These are phyloP conservation scores for Calliopum simillimum DNA, from an alignment of 2,888 invertebrate species.

Conservation along the genomic window DNA sequence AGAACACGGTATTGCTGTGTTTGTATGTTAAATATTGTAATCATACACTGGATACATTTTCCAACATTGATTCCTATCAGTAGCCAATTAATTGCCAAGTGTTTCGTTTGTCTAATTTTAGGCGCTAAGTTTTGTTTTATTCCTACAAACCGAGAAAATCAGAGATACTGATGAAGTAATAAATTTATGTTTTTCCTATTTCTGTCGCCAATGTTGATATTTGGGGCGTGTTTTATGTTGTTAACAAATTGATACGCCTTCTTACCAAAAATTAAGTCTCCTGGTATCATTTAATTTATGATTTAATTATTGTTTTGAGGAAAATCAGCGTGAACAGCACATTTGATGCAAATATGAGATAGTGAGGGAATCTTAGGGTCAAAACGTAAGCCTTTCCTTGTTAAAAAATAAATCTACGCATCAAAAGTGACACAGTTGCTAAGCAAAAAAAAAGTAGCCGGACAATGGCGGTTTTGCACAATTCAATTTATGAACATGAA, in stretches of 20 bases:
- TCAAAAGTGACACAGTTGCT: too few species aligned
- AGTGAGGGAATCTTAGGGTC: background rate
- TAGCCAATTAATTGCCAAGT: conserved; percentile 31
- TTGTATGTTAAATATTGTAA: too few species aligned
- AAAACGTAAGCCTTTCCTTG: too few species aligned
- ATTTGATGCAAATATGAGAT: background rate
- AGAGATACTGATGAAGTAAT: conserved; percentile 13
- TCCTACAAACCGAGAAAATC: background rate
- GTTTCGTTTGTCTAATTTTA: conserved; percentile 17
- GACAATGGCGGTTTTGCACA: too few species aligned
- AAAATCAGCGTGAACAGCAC: background rate
- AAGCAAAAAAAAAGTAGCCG: too few species aligned
- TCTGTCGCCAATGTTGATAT: background rate
- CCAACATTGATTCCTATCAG: conserved; percentile 12
- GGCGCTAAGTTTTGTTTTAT: conserved; percentile 9
- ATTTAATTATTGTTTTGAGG: conserved; percentile 29
- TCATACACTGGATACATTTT: too few species aligned
- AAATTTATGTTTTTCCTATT: conserved; percentile 4
- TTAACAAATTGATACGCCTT: background rate
- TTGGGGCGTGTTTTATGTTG: background rate
- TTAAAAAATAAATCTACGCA: too few species aligned
- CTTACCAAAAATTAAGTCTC: background rate
- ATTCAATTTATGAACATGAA: too few species aligned
- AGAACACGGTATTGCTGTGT: too few species aligned
- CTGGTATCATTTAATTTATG: conserved; percentile 21